Base-by-base conservation (phyloP, 2,797 vertebrate genomes). In the Percopsis omiscomaycus region DNA sequence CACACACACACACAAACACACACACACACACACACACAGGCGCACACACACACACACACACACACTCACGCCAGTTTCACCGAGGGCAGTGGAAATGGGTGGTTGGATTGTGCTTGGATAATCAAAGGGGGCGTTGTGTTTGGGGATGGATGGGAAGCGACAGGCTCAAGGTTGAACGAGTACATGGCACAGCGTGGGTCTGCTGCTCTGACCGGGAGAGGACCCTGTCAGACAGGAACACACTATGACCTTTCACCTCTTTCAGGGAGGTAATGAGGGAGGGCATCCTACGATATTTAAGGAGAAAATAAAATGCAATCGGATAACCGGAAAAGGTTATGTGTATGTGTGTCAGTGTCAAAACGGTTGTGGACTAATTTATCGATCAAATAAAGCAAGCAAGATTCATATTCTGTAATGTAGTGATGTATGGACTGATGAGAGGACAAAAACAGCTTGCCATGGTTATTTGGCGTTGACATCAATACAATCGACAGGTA, bases 91-190 rank as follows among this genome's bases (percentile, higher is more conserved):
- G 66, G 77, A 79, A 66, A 60, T 54, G 73, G 78, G 80, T 64
- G 15, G 54, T 28, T 79, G 74, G 68, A 61, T 79, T 71, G 76
- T 53, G 84, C 83, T 84, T 22, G 44, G 75, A 74, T 90, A 94
- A 95, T 95, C 93, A 95, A 95, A 96, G 92, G 89, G 92, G 92
- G 87, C 82, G 82, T 86, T 88, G 69, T 75, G 82, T 80, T 86
- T 32, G 74, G 78, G 92, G 91, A 95, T 89, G 88, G 92, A 97
- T 96, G 89, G 89, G 92, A 93, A 89, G 92, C 90, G 96, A 96
- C 96, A 96, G 92, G 88, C 94, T 88, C 82, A 66, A 91, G 92
- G 94, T 92, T 91, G 90, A 94, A 93, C 56, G 91, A 90, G 92
- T 92, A 80, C 89, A 88, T 79, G 84, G 88, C 93, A 86, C 93